Evolutionary conservation across 2,113 vertebrate genomes (phyloP).

Genomic region (Orcinus orca): DNA sequence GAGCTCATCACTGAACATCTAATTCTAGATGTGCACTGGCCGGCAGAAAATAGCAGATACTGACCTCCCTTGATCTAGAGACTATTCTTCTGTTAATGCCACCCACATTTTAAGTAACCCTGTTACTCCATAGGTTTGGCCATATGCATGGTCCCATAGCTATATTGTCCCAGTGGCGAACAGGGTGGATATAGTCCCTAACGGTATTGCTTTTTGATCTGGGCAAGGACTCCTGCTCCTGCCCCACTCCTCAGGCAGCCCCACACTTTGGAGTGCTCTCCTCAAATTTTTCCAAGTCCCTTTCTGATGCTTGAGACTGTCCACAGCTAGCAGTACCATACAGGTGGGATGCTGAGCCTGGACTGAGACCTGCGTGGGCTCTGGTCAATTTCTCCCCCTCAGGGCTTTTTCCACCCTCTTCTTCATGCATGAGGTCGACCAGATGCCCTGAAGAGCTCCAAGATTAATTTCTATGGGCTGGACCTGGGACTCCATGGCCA

Average conservation of each 20-base stretch:
- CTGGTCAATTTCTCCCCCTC: neutral
- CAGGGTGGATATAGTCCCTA: rapidly evolving
- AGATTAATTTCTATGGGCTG: neutral
- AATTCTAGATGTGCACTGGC: neutral
- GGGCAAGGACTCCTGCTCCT: neutral
- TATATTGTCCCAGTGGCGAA: neutral
- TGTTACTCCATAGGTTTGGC: neutral
- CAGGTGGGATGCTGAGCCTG: neutral
- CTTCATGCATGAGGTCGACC: neutral
- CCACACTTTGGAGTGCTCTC: neutral
- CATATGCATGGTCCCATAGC: neutral
- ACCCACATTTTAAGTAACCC: neutral
- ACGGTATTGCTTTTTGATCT: neutral
- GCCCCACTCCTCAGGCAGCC: neutral
- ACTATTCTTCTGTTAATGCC: neutral
- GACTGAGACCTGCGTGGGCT: neutral
- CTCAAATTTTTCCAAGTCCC: neutral
- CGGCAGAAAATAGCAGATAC: neutral
- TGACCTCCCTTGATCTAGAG: neutral
- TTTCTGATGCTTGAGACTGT: neutral
- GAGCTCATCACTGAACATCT: neutral
- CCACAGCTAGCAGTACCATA: neutral
- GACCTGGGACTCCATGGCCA: neutral
- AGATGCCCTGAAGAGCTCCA: neutral
- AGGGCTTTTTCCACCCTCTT: neutral